Evolutionary conservation across 2,888 invertebrate genomes (phyloP), one percentile per base, ranked within the genome.

Genomic region (Brachypterus glaber): DNA sequence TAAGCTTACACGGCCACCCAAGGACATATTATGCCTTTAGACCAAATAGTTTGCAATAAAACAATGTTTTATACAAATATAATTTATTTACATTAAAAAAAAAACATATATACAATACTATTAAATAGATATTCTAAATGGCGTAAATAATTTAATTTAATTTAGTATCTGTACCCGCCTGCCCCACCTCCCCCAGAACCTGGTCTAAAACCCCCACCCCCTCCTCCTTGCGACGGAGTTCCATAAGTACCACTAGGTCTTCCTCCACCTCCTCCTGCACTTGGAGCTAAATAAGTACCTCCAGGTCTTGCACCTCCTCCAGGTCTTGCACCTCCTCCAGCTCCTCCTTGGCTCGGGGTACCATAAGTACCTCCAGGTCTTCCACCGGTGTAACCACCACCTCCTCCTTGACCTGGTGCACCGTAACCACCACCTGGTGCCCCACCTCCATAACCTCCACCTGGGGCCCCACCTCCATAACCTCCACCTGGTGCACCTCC

Each of bases 401-500:
- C 18, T 8, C 21, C 31, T 14, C 30, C 24, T 7, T 14, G 24
- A 17, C 32, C 39, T 11, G 17, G 32, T 7, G 27, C 35, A 13
- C 38, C 33, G 13, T 31, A 35, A 8, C 44, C 47, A 33, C 44
- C 45, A 12, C 27, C 17, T 8, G 29, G 5, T 15, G 40, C 29
- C 35, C 35, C 8, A 35, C 44, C 30, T 35, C 35, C 15, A 4
- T 8, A 8, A 27, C 27, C 27, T 9, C 27, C 27, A 11, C n/a
- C 27, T 9, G n/a, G 17, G 2, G 27, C 27, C 7, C 41, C 39
- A 7, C 41, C 44, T 3, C 31, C 37, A 18, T 36, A 18, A 2
- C 41, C 34, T 15, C 31, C 38, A 26, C 40, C 38, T 14, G 34
- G 30, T 8, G 36, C 34, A 34, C 45, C 43, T 4, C 45, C 46